Base-by-base conservation (phyloP, 2,113 vertebrate species). In the Nanorana parkeri region DNA sequence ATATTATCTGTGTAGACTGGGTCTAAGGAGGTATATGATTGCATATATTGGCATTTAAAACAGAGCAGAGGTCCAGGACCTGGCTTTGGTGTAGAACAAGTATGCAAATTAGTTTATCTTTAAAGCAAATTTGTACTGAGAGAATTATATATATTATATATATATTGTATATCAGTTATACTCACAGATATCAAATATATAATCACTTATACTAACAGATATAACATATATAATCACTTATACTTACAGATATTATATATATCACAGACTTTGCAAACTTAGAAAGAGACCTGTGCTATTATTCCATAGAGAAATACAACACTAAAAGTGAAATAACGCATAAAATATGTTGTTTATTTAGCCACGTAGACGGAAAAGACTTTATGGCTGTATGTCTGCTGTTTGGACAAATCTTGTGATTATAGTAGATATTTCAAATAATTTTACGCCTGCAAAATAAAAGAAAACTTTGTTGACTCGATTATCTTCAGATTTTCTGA, bases 251-350 rank as follows among this genome's bases (percentile, higher is more conserved):
- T 47, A 47, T 47, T 17, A 13, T 56, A 17, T 28, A 63, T 76
- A 76, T 41, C 73, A 63, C 56, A 24, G 29, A 63, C 56, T 41
- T 41, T n/a, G 73, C 56, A 36, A n/a, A n/a, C n/a, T n/a, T 28
- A 55, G 36, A 26, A 67, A 17, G 19, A 54, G 71, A 64, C 8
- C n/a, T 64, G 54, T n/a, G 17, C 55, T 36, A 58, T 68, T 68
- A 82, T 82, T 52, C 80, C 21, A 32, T 26, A 19, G 47, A 82
- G 80, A 82, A 67, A 74, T 29, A 58, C 24, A 36, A 61, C 41
- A 29, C 66, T 82, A 75, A 32, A 54, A 41, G 24, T 17, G 68
- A 73, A 65, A 81, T 73, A 52, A 23, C 32, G 41, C 41, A 81
- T 65, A 24, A 72, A 73, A 51, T 41, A 66, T 81, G 2, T 72